Evolutionary conservation across 2,113 vertebrate genomes (phyloP).

Genomic region (Caranx melampygus): DNA sequence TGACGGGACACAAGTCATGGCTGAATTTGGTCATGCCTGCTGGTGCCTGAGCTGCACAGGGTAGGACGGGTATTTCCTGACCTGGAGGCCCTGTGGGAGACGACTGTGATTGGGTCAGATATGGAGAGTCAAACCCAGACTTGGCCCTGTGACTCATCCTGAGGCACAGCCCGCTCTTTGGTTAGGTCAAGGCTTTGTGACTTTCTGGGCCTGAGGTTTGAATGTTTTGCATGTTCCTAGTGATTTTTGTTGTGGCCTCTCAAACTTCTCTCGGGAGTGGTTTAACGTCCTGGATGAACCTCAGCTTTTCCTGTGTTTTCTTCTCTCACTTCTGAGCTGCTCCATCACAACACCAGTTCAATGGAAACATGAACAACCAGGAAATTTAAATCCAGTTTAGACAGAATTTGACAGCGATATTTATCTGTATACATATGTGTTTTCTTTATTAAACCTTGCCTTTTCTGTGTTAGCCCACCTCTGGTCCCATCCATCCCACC

Average conservation of each 20-base stretch:
- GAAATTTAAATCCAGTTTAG: neutral
- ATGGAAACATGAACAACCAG: slow-evolving; percentile 4
- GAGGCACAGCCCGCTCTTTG: slow-evolving; percentile 30
- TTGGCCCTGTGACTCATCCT: slow-evolving; percentile 56
- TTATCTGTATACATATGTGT: neutral
- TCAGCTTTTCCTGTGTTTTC: neutral
- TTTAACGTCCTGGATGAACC: neutral
- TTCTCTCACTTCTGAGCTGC: neutral
- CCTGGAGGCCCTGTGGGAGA: slow-evolving; percentile 51
- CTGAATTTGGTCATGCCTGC: slow-evolving; percentile 19
- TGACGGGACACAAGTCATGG: neutral
- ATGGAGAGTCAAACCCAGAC: slow-evolving; percentile 33
- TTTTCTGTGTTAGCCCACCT: slow-evolving; percentile 4
- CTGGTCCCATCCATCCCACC: slow-evolving; percentile 43
- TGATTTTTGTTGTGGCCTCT: neutral
- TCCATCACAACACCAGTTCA: neutral
- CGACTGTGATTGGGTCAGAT: slow-evolving; percentile 30
- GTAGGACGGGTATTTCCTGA: slow-evolving; percentile 64
- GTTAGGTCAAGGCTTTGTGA: slow-evolving; percentile 42
- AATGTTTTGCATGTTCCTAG: slow-evolving; percentile 13
- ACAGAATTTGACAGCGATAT: neutral
- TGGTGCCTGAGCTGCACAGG: neutral
- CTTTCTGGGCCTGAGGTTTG: slow-evolving; percentile 33
- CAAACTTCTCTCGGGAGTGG: neutral
- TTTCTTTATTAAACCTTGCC: slow-evolving; percentile 25